phyloP scores from a whole-genome alignment of 2,113 vertebrate species.

The Nothobranchius kuhntae region DNA sequence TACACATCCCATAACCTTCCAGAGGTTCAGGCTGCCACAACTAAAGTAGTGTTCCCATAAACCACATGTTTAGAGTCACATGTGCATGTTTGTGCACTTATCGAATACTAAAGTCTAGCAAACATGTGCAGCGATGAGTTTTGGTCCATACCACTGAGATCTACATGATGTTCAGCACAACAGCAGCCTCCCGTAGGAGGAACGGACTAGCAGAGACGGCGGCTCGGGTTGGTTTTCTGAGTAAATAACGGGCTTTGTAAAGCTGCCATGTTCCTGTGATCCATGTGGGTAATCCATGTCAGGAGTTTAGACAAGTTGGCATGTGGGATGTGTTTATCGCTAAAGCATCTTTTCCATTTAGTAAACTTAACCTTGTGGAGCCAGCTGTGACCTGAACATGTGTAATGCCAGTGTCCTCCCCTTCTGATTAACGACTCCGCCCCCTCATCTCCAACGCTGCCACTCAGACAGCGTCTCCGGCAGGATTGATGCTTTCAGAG shows the following conservation, averaged over 20 bases:
- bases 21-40: too few species aligned
- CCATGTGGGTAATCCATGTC: constrained; percentile 1
- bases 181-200: neutral
- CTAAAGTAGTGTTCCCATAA: too few species aligned
- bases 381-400: constrained; percentile 26
- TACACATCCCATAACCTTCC: too few species aligned
- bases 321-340: constrained; percentile 4
- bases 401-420: constrained; percentile 50
- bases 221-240: neutral
- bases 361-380: constrained; percentile 14
- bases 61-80: too few species aligned
- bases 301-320: neutral
- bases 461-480: constrained; percentile 63
- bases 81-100: too few species aligned
- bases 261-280: neutral
- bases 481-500: constrained; percentile 57
- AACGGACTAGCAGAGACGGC: neutral
- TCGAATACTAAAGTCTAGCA: too few species aligned
- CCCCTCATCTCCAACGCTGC: constrained; percentile 46
- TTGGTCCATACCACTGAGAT: too few species aligned
- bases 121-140: too few species aligned
- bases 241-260: neutral
- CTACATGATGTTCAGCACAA: too few species aligned
- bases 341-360: constrained; percentile 10
- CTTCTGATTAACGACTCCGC: constrained; percentile 62